Evolutionary conservation across 2,888 invertebrate species (phyloP), one percentile per base, ranked within the genome.

Genomic region (Carpatolechia fugitivella): DNA sequence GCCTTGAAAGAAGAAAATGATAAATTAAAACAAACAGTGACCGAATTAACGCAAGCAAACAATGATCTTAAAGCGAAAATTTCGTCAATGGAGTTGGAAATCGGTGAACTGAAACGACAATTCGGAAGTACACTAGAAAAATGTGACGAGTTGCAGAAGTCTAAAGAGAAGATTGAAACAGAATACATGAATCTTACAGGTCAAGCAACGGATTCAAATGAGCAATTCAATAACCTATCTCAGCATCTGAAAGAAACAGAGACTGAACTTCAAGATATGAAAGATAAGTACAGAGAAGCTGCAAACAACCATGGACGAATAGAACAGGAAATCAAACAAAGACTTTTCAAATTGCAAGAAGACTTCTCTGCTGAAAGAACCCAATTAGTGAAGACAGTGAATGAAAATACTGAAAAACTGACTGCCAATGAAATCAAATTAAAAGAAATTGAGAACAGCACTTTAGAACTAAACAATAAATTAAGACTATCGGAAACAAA

Each of bases 131-230:
- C 91, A 8, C 85, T 90, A 62, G 91, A 92, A 66, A 93, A 93
- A 75, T 90, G 91, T 63, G 79, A 80, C 3, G 92, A 93, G 60
- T 69, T 93, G 54, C 80, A 86, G 58, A 89, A 85, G 46, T 86
- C 92, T 58, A 93, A 93, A 69, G 91, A 89, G 13, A 91, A 91
- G 54, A 78, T 92, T 16, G 93, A 94, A 78, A 70, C 85, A 4
- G 92, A 94, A 70, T 90, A 94, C 58, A 79, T 91, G 52, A 90
- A 88, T 68, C 72, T 93, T 36, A 92, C 92, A 50, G 92, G 90
- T 44, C 91, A 92, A 59, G 88, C 92, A 0, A 91, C 90, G 13
- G 91, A 93, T 71, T 93, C 93, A 0, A 92, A 91, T 64, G 91
- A 91, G 56, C 91, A 93, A 65, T 85, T 93, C 50, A 80, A 85